phyloP scores from a whole-genome alignment of 1,140 invertebrate species.

The Pachyrhynchus sulphureomaculatus region DNA sequence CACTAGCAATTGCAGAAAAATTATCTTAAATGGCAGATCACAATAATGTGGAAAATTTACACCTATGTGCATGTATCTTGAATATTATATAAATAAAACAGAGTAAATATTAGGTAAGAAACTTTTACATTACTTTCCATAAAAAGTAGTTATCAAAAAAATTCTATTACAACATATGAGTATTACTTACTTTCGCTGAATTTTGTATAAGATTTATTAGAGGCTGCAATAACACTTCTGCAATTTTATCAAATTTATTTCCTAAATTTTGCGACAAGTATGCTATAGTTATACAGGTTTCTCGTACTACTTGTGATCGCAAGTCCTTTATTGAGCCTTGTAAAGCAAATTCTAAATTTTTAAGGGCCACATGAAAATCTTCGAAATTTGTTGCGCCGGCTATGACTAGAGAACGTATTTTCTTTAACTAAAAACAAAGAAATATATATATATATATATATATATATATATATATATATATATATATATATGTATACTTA shows the following conservation, averaged over 20 bases:
- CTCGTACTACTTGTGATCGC: conserved; percentile 84
- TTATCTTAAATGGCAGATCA: too few species aligned
- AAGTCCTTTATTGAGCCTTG: conserved; percentile 86
- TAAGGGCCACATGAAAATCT: conserved; percentile 79
- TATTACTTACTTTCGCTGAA: conserved; percentile 77
- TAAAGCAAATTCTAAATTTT: conserved; percentile 78
- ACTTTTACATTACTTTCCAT: too few species aligned
- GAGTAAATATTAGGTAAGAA: too few species aligned
- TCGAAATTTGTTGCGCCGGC: conserved; percentile 78
- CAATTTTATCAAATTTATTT: conserved; percentile 82
- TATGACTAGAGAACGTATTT: conserved; percentile 77
- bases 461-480: not conserved
- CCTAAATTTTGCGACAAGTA: conserved; percentile 83
- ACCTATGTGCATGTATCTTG: not conserved
- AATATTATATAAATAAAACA: not conserved
- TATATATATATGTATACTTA: too few species aligned
- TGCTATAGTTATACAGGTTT: conserved; percentile 92
- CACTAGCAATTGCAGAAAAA: not conserved
- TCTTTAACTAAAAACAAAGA: conserved; percentile 69
- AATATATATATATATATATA: not conserved
- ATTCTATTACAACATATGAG: too few species aligned
- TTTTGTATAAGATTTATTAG: conserved; percentile 93
- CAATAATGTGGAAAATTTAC: too few species aligned
- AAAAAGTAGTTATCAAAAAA: too few species aligned
- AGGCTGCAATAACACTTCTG: conserved; percentile 76